Evolutionary conservation across 1,140 invertebrate species (phyloP).

Genomic region (Popillia japonica): DNA sequence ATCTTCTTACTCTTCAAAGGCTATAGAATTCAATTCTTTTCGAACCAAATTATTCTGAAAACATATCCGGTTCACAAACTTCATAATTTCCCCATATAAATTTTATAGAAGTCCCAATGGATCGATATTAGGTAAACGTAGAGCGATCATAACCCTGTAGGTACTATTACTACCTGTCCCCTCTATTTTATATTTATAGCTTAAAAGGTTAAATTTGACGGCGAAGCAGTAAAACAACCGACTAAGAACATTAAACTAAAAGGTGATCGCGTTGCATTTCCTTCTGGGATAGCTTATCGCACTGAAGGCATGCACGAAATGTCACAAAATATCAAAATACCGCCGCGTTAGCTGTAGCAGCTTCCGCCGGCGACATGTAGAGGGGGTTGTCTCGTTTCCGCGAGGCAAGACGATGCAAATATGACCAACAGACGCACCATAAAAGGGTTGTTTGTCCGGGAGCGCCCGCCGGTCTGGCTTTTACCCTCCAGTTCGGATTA

Average conservation of each 20-base stretch:
- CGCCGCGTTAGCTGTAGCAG: neutral
- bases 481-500: neutral
- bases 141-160: too few relatives aligned
- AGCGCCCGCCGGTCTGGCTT: conserved; percentile 28
- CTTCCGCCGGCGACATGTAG: neutral
- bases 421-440: conserved; percentile 12
- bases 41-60: too few relatives aligned
- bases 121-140: too few relatives aligned
- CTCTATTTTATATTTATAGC: neutral
- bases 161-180: neutral
- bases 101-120: neutral
- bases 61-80: too few relatives aligned
- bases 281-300: neutral
- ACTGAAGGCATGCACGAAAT: conserved; percentile 11
- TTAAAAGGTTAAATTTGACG: conserved; percentile 9
- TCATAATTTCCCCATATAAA: too few relatives aligned
- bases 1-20: too few relatives aligned
- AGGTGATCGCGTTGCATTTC: conserved; percentile 8
- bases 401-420: neutral
- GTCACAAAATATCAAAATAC: neutral
- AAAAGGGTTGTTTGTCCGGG: conserved; percentile 15
- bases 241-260: neutral
- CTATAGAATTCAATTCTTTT: too few relatives aligned
- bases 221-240: neutral
- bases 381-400: neutral